phyloP scores from a whole-genome alignment of 1,140 invertebrate species.

The Zaprionus tsacasi region DNA sequence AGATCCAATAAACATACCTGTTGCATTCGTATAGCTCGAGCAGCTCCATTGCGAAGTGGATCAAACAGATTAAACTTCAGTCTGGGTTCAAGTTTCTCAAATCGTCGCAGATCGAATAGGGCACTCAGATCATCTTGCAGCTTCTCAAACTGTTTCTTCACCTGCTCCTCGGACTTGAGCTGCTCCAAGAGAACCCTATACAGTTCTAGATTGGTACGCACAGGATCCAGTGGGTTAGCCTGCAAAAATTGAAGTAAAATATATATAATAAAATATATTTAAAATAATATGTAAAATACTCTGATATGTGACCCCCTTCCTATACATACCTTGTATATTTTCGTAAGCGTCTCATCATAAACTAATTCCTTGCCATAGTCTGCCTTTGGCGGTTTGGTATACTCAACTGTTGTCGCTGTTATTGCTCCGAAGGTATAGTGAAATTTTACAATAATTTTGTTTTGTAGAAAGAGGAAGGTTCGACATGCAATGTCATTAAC shows the following conservation, averaged over 20 bases:
- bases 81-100: constrained; percentile 84
- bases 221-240: constrained; percentile 87
- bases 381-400: constrained; percentile 87
- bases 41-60: constrained; percentile 85
- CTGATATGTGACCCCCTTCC: not conserved
- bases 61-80: constrained; percentile 85
- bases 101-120: constrained; percentile 84
- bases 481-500: constrained; percentile 87
- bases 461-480: constrained; percentile 87
- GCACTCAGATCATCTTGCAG: constrained; percentile 85
- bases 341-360: constrained; percentile 87
- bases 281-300: not conserved
- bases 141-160: constrained; percentile 80
- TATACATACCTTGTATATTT: constrained; percentile 86
- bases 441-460: constrained; percentile 88
- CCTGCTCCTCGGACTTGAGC: constrained; percentile 85
- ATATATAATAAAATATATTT: no score
- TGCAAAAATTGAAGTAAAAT: no score
- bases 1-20: constrained; percentile 38
- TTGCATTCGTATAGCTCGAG: constrained; percentile 67
- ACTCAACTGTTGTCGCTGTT: constrained; percentile 87
- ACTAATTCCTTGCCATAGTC: constrained; percentile 88
- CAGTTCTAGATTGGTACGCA: constrained; percentile 87
- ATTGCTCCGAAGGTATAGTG: constrained; percentile 89
- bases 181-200: constrained; percentile 85